Conservation (phyloP, 1,140 invertebrate genomes). For the Drosophila persimilis region DNA sequence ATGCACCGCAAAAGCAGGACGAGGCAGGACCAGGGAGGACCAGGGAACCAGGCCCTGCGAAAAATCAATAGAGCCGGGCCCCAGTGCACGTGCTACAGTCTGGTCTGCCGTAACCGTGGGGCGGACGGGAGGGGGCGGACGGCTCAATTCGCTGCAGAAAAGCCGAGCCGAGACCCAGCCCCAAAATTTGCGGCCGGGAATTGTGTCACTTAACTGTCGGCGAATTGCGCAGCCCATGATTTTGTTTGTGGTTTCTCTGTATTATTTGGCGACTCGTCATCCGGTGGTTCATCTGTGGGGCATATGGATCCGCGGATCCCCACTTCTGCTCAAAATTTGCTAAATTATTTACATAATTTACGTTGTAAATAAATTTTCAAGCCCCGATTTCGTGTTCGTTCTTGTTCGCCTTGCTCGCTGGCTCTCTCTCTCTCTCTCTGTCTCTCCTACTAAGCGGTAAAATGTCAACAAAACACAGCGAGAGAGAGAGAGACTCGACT, state of each 20-base stretch:
- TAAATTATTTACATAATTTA: slow-evolving; percentile 66
- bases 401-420: slow-evolving; percentile 19
- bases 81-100: slow-evolving; percentile 42
- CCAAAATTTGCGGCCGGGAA: slow-evolving; percentile 42
- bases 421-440: not conserved
- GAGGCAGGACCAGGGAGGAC: slow-evolving; percentile 31
- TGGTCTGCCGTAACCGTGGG: not conserved
- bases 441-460: slow-evolving; percentile 37
- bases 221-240: slow-evolving; percentile 37
- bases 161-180: slow-evolving; percentile 37
- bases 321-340: slow-evolving; percentile 53
- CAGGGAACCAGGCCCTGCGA: slow-evolving; percentile 37
- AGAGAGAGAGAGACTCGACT: slow-evolving; percentile 22
- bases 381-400: slow-evolving; percentile 5
- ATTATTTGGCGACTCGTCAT: slow-evolving; percentile 16
- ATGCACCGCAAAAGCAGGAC: slow-evolving; percentile 41
- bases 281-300: slow-evolving; percentile 15
- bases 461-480: slow-evolving; percentile 73
- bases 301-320: too few species aligned
- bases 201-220: slow-evolving; percentile 77
- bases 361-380: slow-evolving; percentile 32
- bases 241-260: slow-evolving; percentile 11
- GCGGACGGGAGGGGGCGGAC: not conserved
- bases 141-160: slow-evolving; percentile 46
- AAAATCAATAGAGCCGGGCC: slow-evolving; percentile 71